Conservation (phyloP, 2,888 invertebrate species). For the Carterocephalus palaemon region DNA sequence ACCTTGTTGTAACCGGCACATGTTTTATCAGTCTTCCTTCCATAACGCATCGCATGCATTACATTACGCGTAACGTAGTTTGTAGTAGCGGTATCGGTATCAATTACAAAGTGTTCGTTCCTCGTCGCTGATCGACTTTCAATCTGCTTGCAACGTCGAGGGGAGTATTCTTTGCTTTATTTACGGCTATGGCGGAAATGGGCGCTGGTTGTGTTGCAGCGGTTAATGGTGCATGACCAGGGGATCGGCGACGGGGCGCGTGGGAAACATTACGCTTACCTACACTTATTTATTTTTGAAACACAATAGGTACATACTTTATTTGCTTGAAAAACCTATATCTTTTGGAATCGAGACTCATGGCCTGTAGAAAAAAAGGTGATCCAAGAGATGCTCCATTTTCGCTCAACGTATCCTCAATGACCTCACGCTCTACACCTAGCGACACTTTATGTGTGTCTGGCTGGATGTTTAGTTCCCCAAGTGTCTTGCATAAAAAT, state of each 20-base stretch:
- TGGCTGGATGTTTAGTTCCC: too few species aligned
- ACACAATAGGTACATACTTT: slow-evolving; percentile 6
- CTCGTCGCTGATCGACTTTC: slow-evolving; percentile 19
- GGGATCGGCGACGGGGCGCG: slow-evolving; percentile 53
- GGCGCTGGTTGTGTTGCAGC: slow-evolving; percentile 53
- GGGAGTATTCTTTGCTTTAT: slow-evolving; percentile 41
- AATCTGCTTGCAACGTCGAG: slow-evolving; percentile 25
- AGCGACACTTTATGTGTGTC: too few species aligned
- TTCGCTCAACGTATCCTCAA: too few species aligned
- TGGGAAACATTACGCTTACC: slow-evolving; percentile 53
- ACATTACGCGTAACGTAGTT: slow-evolving; percentile 11
- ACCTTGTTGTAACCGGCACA: slow-evolving; percentile 3
- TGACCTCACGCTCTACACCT: too few species aligned
- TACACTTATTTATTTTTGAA: slow-evolving; percentile 12
- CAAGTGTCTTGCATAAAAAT: too few species aligned
- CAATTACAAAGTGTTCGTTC: slow-evolving; percentile 18
- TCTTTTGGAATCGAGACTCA: too few species aligned
- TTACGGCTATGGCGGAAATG: slow-evolving; percentile 65
- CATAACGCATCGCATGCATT: slow-evolving; percentile 9
- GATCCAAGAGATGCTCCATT: too few species aligned
- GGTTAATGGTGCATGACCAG: slow-evolving; percentile 59
- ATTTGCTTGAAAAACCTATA: too few species aligned
- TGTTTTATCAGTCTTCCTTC: slow-evolving; percentile 15
- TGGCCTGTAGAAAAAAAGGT: too few species aligned
- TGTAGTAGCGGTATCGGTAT: slow-evolving; percentile 16